Conservation (phyloP, 2,888 invertebrate genomes). For the Caenorhabditis sp. region DNA sequence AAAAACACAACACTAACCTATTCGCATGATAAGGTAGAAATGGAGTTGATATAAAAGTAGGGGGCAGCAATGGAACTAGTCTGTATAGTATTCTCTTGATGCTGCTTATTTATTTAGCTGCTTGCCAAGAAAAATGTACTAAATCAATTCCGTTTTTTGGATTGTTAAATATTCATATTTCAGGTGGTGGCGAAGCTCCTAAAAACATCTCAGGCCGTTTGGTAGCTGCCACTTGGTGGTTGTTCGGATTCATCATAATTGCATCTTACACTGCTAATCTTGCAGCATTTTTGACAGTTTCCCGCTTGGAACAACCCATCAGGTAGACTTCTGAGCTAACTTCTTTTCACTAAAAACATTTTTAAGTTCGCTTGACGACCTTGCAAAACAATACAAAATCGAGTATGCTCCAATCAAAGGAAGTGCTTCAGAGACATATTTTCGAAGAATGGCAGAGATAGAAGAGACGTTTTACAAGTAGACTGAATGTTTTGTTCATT, state of each 20-base stretch:
- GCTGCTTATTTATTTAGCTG: conserved; percentile 7
- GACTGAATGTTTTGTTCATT: conserved; percentile 66
- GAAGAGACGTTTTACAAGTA: conserved; percentile 96
- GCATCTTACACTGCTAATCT: conserved; percentile 98
- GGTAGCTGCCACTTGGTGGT: conserved; percentile 96
- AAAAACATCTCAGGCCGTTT: conserved; percentile 95
- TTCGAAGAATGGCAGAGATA: conserved; percentile 95
- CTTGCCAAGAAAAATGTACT: conserved; percentile 7
- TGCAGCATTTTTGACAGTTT: conserved; percentile 95
- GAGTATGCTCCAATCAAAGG: conserved; percentile 94
- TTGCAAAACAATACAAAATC: conserved; percentile 96
- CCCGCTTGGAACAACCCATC: conserved; percentile 81
- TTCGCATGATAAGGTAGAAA: conserved; percentile 4
- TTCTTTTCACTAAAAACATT: too few relatives aligned
- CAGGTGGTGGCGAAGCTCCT: conserved; percentile 94
- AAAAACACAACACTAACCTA: neutral
- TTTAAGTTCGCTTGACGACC: conserved; percentile 88
- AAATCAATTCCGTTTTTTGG: too few relatives aligned
- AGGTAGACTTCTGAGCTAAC: conserved; percentile 71
- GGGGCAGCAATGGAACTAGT: neutral
- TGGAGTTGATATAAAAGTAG: neutral
- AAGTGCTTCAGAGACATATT: conserved; percentile 94
- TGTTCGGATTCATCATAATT: conserved; percentile 98
- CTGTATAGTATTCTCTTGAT: neutral
- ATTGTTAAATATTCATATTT: neutral